These are phyloP conservation scores for Labrus mixtus DNA, from an alignment of 2,113 vertebrate genomes.

Conservation along the genomic window DNA sequence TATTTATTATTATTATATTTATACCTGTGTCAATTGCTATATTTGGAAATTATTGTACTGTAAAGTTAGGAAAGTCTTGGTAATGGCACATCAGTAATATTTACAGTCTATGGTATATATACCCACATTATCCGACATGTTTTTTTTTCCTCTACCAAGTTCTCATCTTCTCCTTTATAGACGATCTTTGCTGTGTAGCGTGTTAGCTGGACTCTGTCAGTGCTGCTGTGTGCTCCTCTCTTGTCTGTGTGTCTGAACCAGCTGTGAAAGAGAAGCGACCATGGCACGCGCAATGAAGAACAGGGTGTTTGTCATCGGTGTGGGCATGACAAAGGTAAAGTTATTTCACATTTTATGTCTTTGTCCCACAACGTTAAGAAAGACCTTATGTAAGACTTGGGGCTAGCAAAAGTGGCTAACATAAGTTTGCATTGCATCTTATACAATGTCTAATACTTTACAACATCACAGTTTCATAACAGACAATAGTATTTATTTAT, in stretches of 20 bases:
- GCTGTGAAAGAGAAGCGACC: neutral
- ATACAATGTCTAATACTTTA: neutral
- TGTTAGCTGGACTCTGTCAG: neutral
- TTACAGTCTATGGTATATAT: no score
- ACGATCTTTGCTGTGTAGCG: conserved; percentile 24
- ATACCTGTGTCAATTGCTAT: no score
- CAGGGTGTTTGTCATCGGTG: conserved; percentile 93
- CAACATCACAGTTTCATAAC: neutral
- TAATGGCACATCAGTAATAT: no score
- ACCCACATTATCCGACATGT: no score
- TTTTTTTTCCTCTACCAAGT: no score
- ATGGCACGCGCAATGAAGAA: conserved; percentile 76
- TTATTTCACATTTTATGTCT: fast-evolving
- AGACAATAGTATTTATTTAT: neutral
- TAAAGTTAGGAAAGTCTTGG: no score
- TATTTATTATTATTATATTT: no score
- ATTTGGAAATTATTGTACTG: no score
- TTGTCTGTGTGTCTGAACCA: neutral
- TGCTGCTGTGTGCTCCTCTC: neutral
- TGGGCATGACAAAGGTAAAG: conserved; percentile 97
- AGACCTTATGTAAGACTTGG: neutral
- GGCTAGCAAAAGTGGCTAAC: conserved; percentile 24
- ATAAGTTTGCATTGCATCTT: neutral
- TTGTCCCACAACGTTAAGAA: neutral
- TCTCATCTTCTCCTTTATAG: fast-evolving